Percentiles rank a stretch among this genome's conserved stretches.
Conservation (phyloP, 2,888 invertebrate genomes). For the Eubasilissa splendida region DNA sequence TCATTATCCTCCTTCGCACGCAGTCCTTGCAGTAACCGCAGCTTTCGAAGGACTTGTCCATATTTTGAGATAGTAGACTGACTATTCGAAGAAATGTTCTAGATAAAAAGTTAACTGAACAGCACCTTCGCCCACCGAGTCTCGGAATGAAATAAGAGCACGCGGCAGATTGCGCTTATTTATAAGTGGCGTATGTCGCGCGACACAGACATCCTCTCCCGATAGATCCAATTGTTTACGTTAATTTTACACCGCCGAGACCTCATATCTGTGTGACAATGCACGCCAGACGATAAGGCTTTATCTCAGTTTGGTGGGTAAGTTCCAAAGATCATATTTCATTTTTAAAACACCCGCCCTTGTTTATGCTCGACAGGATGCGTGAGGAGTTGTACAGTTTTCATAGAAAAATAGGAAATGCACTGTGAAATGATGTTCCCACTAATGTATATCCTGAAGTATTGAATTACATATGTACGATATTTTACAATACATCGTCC, state of each 20-base stretch:
- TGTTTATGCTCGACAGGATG: conserved; percentile 20
- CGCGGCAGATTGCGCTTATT: conserved; percentile 10
- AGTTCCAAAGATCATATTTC: conserved; percentile 48
- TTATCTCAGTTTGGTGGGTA: conserved; percentile 39
- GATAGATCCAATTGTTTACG: conserved; percentile 10
- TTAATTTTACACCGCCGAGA: conserved; percentile 9
- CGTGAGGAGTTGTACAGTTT: conserved; percentile 14
- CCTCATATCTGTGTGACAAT: conserved; percentile 30
- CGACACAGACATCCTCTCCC: not conserved
- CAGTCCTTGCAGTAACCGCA: conserved; percentile 71
- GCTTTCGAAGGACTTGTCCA: conserved; percentile 61
- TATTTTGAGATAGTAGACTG: not conserved
- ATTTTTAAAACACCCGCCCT: conserved; percentile 35
- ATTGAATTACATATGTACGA: too few relatives aligned
- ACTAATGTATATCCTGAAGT: not conserved
- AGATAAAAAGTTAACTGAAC: not conserved
- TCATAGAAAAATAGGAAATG: not conserved
- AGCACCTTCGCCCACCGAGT: not conserved
- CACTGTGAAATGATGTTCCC: not conserved
- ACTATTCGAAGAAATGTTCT: not conserved
- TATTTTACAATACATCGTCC: too few relatives aligned
- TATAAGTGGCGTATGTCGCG: not conserved
- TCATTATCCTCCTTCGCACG: conserved; percentile 67
- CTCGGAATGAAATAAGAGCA: not conserved
- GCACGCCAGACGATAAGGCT: conserved; percentile 44